Evolutionary conservation across 1,140 invertebrate genomes (phyloP).

Genomic region (Uloborus diversus): DNA sequence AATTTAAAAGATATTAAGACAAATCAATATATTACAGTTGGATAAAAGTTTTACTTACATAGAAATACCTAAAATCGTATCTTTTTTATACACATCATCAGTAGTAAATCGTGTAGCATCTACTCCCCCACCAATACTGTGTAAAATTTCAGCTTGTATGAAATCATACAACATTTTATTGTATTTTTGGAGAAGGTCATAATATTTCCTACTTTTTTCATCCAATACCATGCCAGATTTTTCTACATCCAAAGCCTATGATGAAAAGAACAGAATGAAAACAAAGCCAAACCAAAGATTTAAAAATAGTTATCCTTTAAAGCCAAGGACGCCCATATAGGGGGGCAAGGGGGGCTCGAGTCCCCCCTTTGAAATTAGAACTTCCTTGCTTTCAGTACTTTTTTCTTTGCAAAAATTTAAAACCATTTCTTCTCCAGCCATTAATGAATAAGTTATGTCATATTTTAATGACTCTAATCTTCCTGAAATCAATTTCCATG

Average conservation of each 20-base stretch:
- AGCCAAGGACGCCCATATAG: too few species aligned
- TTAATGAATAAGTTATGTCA: too few species aligned
- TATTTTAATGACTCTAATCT: too few species aligned
- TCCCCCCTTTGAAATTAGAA: too few species aligned
- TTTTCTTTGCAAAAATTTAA: too few species aligned
- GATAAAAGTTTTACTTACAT: constrained; percentile 65
- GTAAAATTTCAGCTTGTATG: constrained; percentile 65
- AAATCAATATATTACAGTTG: too few species aligned
- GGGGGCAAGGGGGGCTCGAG: too few species aligned
- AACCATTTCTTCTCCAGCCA: too few species aligned
- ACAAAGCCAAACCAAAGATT: neutral
- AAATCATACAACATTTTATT: constrained; percentile 65
- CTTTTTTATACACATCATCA: constrained; percentile 67
- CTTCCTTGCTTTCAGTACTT: too few species aligned
- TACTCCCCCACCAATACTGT: constrained; percentile 66
- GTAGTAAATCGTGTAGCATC: constrained; percentile 67
- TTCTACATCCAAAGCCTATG: neutral
- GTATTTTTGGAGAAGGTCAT: constrained; percentile 60
- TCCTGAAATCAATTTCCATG: too few species aligned
- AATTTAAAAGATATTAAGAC: too few species aligned
- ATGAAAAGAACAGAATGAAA: neutral
- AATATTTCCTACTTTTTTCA: constrained; percentile 35
- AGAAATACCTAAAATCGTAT: constrained; percentile 69
- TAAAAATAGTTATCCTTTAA: neutral
- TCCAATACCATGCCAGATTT: neutral